These are phyloP conservation scores for Sceloporus tristichus DNA, from an alignment of 2,113 vertebrate species.

Conservation along the genomic window DNA sequence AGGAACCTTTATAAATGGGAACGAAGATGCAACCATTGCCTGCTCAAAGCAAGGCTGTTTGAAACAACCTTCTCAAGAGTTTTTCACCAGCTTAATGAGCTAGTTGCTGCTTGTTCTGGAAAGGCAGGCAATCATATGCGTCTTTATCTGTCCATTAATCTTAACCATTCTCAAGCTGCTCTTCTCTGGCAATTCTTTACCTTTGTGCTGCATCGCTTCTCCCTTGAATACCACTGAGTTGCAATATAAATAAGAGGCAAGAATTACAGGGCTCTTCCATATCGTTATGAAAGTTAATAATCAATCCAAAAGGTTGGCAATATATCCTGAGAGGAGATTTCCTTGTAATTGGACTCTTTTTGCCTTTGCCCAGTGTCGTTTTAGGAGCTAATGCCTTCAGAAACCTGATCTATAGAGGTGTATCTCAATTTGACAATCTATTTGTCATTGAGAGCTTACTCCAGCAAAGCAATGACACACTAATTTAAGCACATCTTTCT, in stretches of 20 bases:
- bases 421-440: slow-evolving; percentile 25
- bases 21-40: slow-evolving; percentile 23
- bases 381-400: neutral
- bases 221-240: slow-evolving; percentile 12
- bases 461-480: neutral
- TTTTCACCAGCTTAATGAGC: slow-evolving; percentile 45
- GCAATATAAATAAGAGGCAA: slow-evolving; percentile 27
- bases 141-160: slow-evolving; percentile 58
- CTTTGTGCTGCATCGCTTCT: slow-evolving; percentile 31
- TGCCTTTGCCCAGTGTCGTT: slow-evolving; percentile 10
- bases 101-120: slow-evolving; percentile 37
- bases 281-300: slow-evolving; percentile 41
- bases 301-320: slow-evolving; percentile 38
- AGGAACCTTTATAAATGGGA: slow-evolving; percentile 37
- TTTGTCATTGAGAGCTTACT: slow-evolving; percentile 18
- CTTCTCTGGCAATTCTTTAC: slow-evolving; percentile 41
- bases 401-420: slow-evolving; percentile 13
- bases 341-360: neutral
- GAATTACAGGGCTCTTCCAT: neutral
- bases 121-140: slow-evolving; percentile 44
- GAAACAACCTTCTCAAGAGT: neutral
- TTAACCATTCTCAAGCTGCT: slow-evolving; percentile 35
- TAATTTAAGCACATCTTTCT: slow-evolving; percentile 12
- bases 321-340: neutral
- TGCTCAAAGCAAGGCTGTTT: slow-evolving; percentile 33